Evolutionary conservation across 1,140 invertebrate genomes (phyloP).

Genomic region (Sarcophaga bullata): DNA sequence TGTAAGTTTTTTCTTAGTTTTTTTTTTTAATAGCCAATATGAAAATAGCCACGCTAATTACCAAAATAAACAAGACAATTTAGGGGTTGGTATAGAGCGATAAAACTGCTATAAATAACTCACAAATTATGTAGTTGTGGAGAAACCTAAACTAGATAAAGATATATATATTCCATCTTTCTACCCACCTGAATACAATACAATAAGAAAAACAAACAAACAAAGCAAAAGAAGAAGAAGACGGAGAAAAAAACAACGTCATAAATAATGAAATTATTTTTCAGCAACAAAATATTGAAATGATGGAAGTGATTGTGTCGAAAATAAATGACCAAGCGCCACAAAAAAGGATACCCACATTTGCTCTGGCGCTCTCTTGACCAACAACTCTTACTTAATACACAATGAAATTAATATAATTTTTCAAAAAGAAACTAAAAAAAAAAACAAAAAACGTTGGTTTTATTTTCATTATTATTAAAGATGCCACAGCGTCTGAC

Average conservation of each 20-base stretch:
- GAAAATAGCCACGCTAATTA: slow-evolving; percentile 27
- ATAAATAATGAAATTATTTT: slow-evolving; percentile 39
- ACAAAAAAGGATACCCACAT: background rate
- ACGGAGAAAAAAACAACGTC: too few species aligned
- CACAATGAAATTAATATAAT: too few species aligned
- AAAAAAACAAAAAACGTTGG: too few species aligned
- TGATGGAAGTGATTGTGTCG: slow-evolving; percentile 24
- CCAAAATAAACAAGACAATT: slow-evolving; percentile 36
- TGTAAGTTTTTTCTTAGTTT: background rate
- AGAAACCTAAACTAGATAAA: background rate
- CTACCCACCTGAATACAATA: too few species aligned
- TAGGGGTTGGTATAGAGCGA: slow-evolving; percentile 6
- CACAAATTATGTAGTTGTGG: background rate
- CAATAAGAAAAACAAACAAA: too few species aligned
- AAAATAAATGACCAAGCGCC: slow-evolving; percentile 38
- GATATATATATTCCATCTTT: too few species aligned
- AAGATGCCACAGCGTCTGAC: slow-evolving; percentile 38
- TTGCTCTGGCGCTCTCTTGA: too few species aligned
- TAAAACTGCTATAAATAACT: slow-evolving; percentile 35
- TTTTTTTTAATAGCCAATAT: background rate
- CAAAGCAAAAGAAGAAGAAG: too few species aligned
- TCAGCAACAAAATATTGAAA: background rate
- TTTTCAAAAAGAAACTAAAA: too few species aligned
- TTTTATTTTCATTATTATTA: slow-evolving; percentile 25
- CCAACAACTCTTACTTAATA: too few species aligned